Evolutionary conservation across 2,113 vertebrate genomes (phyloP), one percentile per base, ranked within the genome.

Genomic region (Thunnus maccoyii): DNA sequence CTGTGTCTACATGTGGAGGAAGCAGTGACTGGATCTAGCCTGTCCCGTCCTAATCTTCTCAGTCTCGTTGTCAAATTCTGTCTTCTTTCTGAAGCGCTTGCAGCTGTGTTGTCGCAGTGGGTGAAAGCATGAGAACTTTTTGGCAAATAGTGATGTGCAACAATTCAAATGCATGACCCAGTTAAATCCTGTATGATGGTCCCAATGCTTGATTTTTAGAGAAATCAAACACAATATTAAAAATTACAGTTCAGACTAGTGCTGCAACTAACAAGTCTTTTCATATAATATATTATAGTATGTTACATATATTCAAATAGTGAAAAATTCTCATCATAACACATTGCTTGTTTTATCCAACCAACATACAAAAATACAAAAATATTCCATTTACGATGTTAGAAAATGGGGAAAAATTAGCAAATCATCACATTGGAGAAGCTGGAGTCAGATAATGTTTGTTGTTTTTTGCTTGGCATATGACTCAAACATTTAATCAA

Each of bases 41-140:
- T 73, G 64, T 60, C 57, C 55, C 41, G 48, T 51, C 66, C 58
- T 83, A 16, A 76, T 83, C 56, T 51, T 72, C 56, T 76, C 48
- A 32, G 44, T 89, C 65, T 82, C 64, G 67, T 75, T 82, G 78
- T 83, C 76, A 70, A 58, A 79, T 63, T 30, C 57, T 65, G 72
- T 72, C n/a, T 51, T 76, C 60, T 77, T 52, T 85, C 27, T 71
- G 27, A 18, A 27, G 15, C 41, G 72, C 46, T 71, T 60, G 54
- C 75, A 81, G 47, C 72, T 60, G 32, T 64, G 62, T 61, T 75
- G 71, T 82, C 14, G 8, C 13, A 86, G 61, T 69, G 18, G 2
- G 16, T 84, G 12, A 55, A 72, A 69, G 11, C 20, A 51, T 3
- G 6, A 55, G 7, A 64, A 13, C 17, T 72, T 58, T 11, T 52